Base-by-base conservation (phyloP, 2,888 invertebrate genomes). In the Cartodere bifasciata region DNA sequence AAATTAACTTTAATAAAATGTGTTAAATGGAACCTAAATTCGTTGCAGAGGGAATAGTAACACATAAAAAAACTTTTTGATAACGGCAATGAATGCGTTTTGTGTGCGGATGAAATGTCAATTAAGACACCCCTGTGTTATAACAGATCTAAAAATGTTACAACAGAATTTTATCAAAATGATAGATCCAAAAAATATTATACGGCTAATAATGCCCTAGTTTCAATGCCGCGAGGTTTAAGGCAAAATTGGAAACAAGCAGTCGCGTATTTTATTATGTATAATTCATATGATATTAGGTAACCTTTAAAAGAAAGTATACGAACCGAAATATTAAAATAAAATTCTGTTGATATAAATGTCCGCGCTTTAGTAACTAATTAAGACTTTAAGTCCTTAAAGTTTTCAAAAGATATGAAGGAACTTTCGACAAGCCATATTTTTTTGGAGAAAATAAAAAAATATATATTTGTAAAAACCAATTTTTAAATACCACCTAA, bases 161-260 rank as follows among this genome's bases (percentile, higher is more conserved):
- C 40, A 3, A 27, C 42, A 14, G 40, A 41, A 4, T 39, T 43
- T 16, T 29, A 36, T 24, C 16, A 12, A 22, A 35, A 29, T 11
- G 24, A 34, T 6, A 15, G 20, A 11, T 23, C 13, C 12, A 38
- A 23, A 21, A 21, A 12, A 4, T 40, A 34, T 33, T 20, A 37
- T 25, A 30, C 40, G 6, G 35, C 41, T 4, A 15, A 15, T 10
- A 25, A 10, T 23, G 34, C 29, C 5, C 21, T 24, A 4, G 39
- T 41, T 3, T 11, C 43, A n/a, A 40, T 41, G 41, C 10, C 36
- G 16, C 30, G 41, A 16, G 40, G 40, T 4, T 13, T 41, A 3
- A 17, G 29, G 20, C n/a, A 9, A n/a, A 39, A 36, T 11, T 42
- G 40, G 37, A 37, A 41, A 23, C 43, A 39, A 27, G 39, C 41